Conservation (phyloP, 37 sponge, comb jelly and placozoan genomes). For the Halichondria panicea region DNA sequence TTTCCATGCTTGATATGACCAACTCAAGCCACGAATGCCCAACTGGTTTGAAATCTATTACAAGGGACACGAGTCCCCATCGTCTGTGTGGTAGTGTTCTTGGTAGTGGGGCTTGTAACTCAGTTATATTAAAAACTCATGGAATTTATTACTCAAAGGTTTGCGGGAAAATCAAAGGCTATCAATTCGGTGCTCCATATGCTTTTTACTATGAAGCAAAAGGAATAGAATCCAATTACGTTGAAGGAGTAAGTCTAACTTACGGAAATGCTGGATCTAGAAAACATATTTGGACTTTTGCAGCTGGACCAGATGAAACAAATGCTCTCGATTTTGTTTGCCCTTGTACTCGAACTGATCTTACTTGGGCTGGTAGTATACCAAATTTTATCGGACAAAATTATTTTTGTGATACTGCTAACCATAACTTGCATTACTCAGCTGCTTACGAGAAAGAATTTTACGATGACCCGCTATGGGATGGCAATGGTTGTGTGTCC, state of each 20-base stretch:
- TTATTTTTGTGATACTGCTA: constrained; percentile 32
- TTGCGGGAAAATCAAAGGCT: constrained; percentile 18
- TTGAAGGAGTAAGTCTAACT: constrained; percentile 19
- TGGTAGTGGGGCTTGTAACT: too few species aligned
- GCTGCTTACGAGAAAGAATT: too few species aligned
- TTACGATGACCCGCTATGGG: constrained; percentile 43
- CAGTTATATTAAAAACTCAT: constrained; percentile 1
- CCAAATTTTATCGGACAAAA: constrained; percentile 23
- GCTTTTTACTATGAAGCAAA: not conserved
- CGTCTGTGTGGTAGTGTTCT: too few species aligned
- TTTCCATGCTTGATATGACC: constrained; percentile 17
- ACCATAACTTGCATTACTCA: not conserved
- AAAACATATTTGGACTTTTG: constrained; percentile 35
- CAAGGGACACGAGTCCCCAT: too few species aligned
- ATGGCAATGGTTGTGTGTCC: constrained; percentile 25
- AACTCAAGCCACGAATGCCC: constrained; percentile 1
- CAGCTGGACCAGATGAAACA: constrained; percentile 25
- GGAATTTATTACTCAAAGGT: constrained; percentile 7
- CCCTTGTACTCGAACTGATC: constrained; percentile 8
- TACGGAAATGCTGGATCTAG: not conserved
- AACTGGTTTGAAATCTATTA: not conserved
- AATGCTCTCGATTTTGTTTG: not conserved
- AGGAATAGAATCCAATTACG: constrained; percentile 6
- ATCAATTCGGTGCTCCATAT: constrained; percentile 9
- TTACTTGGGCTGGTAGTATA: not conserved